Base-by-base conservation (phyloP, 2,888 invertebrate species). In the Trichopoda pennipes region DNA sequence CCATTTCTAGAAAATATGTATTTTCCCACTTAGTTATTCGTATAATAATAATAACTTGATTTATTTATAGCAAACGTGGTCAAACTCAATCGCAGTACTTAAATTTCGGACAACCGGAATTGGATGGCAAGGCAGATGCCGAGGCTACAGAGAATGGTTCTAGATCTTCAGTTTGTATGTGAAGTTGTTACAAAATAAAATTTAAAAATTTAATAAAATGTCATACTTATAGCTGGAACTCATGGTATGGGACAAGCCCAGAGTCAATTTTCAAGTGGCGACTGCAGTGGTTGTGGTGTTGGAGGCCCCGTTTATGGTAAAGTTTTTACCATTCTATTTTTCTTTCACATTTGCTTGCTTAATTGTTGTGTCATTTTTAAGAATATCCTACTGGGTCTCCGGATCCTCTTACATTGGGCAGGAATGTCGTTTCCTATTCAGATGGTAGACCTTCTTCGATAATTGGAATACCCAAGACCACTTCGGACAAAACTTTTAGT, bases 181-280 rank as follows among this genome's bases (percentile, higher is more conserved):
- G 9, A 32, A 42, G 0, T 56, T 12, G 17, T 42, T 42, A 19
- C 9, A 23, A 16, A 51, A 32, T 28, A 19, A 28, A 79, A 55
- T 44, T 49, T 12, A 21, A 44, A 38, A 1, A 0, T 51, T 10
- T 10, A 38, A 47, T 14, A 21, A 23, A 7, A 44, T 47, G 9
- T 14, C 7, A 35, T 10, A 21, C 17, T 60, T 75, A n/a, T 35
- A 96, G 96, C 93, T 92, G 96, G 96, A 58, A 94, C 92, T 83
- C 94, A 94, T 88, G 96, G 96, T 73, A 96, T 96, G 95, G 96
- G 96, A 0, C 96, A 96, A 92, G 96, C 96, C 0, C 96, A 96
- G 91, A 96, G 96, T 91, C 96, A 96, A 91, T 95, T 95, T 63
- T 93, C 94, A 79, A 93, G 94, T n/a, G 89, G 89, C 10, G 89